phyloP scores from a whole-genome alignment of 1,140 invertebrate species.

The Apis florea region DNA sequence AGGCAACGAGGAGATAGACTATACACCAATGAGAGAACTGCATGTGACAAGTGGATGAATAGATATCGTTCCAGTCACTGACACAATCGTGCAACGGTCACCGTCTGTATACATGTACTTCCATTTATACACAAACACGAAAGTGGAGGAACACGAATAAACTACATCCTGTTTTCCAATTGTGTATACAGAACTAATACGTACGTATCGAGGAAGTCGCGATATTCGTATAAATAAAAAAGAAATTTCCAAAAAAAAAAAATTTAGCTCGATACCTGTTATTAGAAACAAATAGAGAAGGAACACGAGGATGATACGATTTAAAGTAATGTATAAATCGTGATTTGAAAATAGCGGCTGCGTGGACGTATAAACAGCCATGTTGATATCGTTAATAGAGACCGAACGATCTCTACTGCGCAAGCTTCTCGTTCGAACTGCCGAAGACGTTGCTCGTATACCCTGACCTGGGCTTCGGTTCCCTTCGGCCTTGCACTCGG shows the following conservation, averaged over 20 bases:
- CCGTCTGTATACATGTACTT: background rate
- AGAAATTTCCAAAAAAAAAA: background rate
- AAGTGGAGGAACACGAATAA: conserved; percentile 29
- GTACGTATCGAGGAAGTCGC: background rate
- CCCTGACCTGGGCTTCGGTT: conserved; percentile 51
- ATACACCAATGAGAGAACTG: conserved; percentile 56
- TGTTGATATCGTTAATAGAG: conserved; percentile 39
- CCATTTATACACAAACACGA: conserved; percentile 20
- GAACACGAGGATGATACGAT: conserved; percentile 36
- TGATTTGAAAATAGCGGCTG: conserved; percentile 47
- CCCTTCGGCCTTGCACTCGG: conserved; percentile 32
- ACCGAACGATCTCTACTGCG: conserved; percentile 43
- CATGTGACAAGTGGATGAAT: conserved; percentile 45
- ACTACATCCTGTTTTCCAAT: conserved; percentile 57
- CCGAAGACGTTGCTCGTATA: conserved; percentile 29
- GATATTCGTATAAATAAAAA: background rate
- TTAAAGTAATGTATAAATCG: background rate
- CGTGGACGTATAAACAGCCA: conserved; percentile 53
- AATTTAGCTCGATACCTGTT: conserved; percentile 57
- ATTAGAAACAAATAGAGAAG: conserved; percentile 38
- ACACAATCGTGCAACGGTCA: background rate
- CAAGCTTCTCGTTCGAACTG: conserved; percentile 62
- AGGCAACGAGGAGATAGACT: conserved; percentile 46
- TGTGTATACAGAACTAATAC: background rate
- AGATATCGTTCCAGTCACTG: conserved; percentile 45